Evolutionary conservation across 1,140 invertebrate species (phyloP).

Genomic region (Mycetomoellerius zeteki): DNA sequence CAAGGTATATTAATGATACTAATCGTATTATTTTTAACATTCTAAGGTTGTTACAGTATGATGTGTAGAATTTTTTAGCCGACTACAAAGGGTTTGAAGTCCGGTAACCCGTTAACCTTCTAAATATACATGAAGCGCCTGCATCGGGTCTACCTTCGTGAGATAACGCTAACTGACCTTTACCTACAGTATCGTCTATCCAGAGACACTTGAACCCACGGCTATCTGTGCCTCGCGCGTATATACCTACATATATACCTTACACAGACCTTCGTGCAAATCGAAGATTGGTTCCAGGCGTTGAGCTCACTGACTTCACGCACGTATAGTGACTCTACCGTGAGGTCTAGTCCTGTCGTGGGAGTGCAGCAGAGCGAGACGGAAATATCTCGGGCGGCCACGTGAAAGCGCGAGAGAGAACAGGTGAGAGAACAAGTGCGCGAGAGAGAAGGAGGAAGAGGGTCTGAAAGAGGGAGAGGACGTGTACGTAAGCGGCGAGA

Average conservation of each 20-base stretch:
- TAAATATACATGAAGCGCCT: conserved; percentile 30
- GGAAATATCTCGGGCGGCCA: conserved; percentile 56
- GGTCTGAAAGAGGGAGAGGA: conserved; percentile 34
- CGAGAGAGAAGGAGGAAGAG: not conserved
- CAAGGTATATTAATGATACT: not conserved
- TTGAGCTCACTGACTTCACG: conserved; percentile 77
- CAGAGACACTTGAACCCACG: conserved; percentile 43
- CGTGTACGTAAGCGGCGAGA: conserved; percentile 65
- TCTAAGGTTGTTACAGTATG: not conserved
- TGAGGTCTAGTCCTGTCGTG: conserved; percentile 59
- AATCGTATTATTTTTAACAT: not conserved
- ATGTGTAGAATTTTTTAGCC: not conserved
- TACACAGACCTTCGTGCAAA: conserved; percentile 50
- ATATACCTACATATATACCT: too few relatives aligned
- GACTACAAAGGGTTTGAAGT: not conserved
- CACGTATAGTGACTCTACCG: conserved; percentile 62
- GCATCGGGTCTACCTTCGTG: not conserved
- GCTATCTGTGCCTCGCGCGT: conserved; percentile 8
- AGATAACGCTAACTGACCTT: conserved; percentile 67
- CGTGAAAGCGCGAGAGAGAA: not conserved
- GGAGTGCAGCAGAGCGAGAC: conserved; percentile 63
- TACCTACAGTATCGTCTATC: conserved; percentile 61
- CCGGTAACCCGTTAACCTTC: conserved; percentile 39
- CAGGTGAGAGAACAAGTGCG: conserved; percentile 57
- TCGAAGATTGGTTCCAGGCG: conserved; percentile 75